Evolutionary conservation across 1,140 invertebrate species (phyloP).

Genomic region (Lordiphosa clarofinis): DNA sequence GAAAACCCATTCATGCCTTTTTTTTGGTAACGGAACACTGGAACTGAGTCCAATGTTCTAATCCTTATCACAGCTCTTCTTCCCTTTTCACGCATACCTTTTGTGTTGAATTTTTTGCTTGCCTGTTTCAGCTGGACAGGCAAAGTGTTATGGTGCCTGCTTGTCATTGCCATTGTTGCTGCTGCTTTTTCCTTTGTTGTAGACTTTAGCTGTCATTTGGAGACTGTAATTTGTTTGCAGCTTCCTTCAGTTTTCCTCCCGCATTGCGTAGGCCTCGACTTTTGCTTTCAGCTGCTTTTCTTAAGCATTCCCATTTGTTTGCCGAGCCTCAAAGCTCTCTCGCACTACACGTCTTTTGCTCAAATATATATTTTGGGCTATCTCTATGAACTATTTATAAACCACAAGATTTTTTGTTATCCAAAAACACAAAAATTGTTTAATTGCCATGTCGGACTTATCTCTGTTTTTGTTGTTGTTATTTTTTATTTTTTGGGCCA

Average conservation of each 20-base stretch:
- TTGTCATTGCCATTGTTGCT: conserved; percentile 46
- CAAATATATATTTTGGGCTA: conserved; percentile 53
- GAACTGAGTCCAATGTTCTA: too few relatives aligned
- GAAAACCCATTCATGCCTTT: too few relatives aligned
- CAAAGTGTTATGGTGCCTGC: conserved; percentile 37
- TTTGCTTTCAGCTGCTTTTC: conserved; percentile 64
- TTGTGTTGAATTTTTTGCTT: conserved; percentile 4
- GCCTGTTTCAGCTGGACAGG: conserved; percentile 9
- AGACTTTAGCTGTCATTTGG: conserved; percentile 58
- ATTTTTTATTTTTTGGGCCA: conserved; percentile 2
- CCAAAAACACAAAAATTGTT: conserved; percentile 63
- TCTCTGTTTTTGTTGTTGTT: conserved; percentile 22
- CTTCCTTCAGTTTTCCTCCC: conserved; percentile 14
- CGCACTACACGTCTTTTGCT: conserved; percentile 37
- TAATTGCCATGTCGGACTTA: conserved; percentile 61
- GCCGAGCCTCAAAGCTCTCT: conserved; percentile 11
- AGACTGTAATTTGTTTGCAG: conserved; percentile 64
- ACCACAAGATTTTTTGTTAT: conserved; percentile 58
- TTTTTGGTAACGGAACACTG: too few relatives aligned
- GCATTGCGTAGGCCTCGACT: conserved; percentile 43
- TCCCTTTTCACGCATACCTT: not conserved
- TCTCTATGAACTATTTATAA: conserved; percentile 57
- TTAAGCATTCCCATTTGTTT: conserved; percentile 58
- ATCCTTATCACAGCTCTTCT: not conserved
- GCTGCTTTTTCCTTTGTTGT: conserved; percentile 12